These are phyloP conservation scores for Caprella mutica DNA, from an alignment of 2,888 invertebrate species.

Conservation along the genomic window DNA sequence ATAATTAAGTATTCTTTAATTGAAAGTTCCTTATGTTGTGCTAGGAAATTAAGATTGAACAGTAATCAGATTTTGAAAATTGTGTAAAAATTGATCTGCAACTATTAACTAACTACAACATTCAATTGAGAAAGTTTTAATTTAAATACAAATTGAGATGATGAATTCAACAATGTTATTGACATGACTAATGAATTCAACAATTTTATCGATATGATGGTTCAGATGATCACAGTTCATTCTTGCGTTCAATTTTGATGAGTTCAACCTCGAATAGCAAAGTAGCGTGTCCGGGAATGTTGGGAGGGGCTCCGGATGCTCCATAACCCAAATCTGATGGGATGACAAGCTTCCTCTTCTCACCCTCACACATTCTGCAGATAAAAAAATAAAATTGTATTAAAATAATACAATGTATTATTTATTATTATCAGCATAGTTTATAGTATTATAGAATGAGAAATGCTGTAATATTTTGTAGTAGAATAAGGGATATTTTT, in stretches of 20 bases:
- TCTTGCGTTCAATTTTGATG: constrained; percentile 54
- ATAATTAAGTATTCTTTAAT: no score
- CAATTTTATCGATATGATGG: no score
- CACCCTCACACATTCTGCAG: constrained; percentile 69
- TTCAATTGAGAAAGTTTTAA: no score
- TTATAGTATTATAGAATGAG: no score
- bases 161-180: no score
- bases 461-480: background rate
- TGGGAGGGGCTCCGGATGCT: constrained; percentile 63
- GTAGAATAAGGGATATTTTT: constrained; percentile 6
- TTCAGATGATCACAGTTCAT: constrained; percentile 30
- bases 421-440: background rate
- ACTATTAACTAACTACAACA: no score
- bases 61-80: no score
- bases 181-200: no score
- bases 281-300: constrained; percentile 69
- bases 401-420: background rate
- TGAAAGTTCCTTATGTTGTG: no score
- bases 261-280: constrained; percentile 69
- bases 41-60: no score
- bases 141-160: no score
- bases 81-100: no score
- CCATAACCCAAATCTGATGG: constrained; percentile 79
- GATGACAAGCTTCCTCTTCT: constrained; percentile 71
- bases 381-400: background rate